These are phyloP conservation scores for Naja naja DNA, from an alignment of 2,113 vertebrate genomes.

Conservation along the genomic window DNA sequence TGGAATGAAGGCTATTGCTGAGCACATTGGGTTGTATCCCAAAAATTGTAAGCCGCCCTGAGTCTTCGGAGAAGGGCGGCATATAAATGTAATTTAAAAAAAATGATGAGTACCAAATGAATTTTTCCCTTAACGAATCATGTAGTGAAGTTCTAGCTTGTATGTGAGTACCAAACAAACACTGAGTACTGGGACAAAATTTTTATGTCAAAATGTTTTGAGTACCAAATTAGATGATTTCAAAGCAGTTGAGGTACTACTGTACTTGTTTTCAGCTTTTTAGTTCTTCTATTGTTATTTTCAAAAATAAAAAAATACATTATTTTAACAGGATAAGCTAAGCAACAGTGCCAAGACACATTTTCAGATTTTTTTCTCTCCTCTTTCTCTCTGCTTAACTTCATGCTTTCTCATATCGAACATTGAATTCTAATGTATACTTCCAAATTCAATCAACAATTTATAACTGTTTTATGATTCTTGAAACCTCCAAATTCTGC, in stretches of 20 bases:
- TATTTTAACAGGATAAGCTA: conserved; percentile 1
- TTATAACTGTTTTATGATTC: conserved; percentile 34
- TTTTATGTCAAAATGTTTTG: background rate
- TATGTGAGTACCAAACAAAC: background rate
- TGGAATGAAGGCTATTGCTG: too few relatives aligned
- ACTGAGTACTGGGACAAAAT: background rate
- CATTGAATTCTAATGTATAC: conserved; percentile 38
- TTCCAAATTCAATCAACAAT: conserved; percentile 43
- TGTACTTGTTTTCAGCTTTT: background rate
- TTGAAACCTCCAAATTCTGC: conserved; percentile 32
- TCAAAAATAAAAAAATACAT: background rate
- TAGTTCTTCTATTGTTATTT: background rate
- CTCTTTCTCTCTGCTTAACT: conserved; percentile 35
- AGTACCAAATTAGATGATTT: background rate
- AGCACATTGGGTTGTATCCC: too few relatives aligned
- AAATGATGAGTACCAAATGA: too few relatives aligned
- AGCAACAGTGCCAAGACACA: conserved; percentile 43
- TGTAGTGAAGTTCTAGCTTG: background rate
- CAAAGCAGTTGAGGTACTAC: background rate
- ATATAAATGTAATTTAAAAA: too few relatives aligned
- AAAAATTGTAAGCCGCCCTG: too few relatives aligned
- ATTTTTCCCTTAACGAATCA: background rate
- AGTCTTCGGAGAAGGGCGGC: too few relatives aligned
- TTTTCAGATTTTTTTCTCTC: conserved; percentile 33
- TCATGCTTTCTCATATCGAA: background rate